Evolutionary conservation across 2,113 vertebrate species (phyloP).

Genomic region (Plectropomus leopardus): DNA sequence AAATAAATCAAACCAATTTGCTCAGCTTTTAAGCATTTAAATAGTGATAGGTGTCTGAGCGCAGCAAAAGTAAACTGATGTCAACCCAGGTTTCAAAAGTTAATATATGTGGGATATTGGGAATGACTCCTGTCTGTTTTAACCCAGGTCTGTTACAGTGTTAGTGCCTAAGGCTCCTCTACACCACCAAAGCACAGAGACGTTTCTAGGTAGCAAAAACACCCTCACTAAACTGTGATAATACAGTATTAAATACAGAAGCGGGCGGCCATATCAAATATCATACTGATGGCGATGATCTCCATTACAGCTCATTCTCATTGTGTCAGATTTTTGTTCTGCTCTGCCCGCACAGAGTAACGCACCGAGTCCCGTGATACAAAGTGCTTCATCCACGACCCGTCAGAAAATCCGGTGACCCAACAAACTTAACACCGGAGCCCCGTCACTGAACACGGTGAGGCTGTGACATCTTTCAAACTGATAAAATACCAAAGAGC

Average conservation of each 20-base stretch:
- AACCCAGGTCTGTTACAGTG: slow-evolving; percentile 63
- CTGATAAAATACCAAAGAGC: slow-evolving; percentile 1
- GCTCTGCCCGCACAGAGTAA: background rate
- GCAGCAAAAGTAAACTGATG: too few species aligned
- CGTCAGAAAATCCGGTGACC: slow-evolving; percentile 28
- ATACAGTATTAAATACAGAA: slow-evolving; percentile 51
- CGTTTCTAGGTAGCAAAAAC: slow-evolving; percentile 65
- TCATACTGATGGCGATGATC: slow-evolving; percentile 19
- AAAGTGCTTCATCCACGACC: slow-evolving; percentile 12
- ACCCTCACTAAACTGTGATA: slow-evolving; percentile 53
- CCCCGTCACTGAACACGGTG: slow-evolving; percentile 2
- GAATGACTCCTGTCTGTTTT: slow-evolving; percentile 27
- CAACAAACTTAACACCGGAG: too few species aligned
- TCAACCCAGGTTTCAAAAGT: too few species aligned
- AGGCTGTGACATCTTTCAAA: slow-evolving; percentile 31
- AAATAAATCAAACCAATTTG: too few species aligned
- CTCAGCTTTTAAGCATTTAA: too few species aligned
- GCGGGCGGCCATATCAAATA: background rate
- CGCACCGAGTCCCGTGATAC: background rate
- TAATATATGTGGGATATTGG: background rate
- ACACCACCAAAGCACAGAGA: slow-evolving; percentile 65
- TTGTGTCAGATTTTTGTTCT: background rate
- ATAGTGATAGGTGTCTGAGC: too few species aligned
- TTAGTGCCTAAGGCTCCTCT: slow-evolving; percentile 44
- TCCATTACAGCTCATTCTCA: background rate